Percentiles rank a stretch among this genome's conserved stretches.
These are phyloP conservation scores for Cacoxenus indagator DNA, from an alignment of 2,888 invertebrate species.

Conservation along the genomic window DNA sequence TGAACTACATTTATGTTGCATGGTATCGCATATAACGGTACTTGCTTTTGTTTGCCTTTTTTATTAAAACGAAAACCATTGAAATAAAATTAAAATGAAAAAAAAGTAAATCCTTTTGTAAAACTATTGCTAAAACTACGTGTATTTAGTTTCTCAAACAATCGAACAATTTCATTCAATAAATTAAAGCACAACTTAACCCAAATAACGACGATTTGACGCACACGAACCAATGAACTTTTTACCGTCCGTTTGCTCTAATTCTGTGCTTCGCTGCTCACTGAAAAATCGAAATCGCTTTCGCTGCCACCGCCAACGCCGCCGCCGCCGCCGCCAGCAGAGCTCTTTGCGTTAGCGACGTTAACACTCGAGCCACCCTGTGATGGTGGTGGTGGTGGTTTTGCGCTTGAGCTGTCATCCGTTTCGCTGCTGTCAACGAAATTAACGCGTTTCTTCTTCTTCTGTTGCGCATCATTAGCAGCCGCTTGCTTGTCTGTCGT, in stretches of 20 bases:
- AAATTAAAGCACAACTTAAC: slow-evolving; percentile 1
- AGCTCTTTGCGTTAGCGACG: slow-evolving; percentile 32
- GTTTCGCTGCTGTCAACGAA: slow-evolving; percentile 70
- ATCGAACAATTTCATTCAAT: slow-evolving; percentile 4
- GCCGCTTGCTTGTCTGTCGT: slow-evolving; percentile 56
- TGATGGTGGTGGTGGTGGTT: slow-evolving; percentile 32
- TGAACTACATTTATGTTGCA: no score
- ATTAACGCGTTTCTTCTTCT: slow-evolving; percentile 70
- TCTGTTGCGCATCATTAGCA: slow-evolving; percentile 64
- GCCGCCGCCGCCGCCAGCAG: slow-evolving; percentile 22
- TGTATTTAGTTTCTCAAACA: not conserved
- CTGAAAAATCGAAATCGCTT: slow-evolving; percentile 71
- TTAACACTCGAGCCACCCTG: slow-evolving; percentile 30
- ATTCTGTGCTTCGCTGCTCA: slow-evolving; percentile 61
- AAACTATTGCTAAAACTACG: not conserved
- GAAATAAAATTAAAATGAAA: not conserved
- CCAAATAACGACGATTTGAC: not conserved
- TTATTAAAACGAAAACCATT: no score
- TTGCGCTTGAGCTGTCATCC: slow-evolving; percentile 66
- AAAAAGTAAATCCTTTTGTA: not conserved
- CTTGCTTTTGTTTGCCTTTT: no score
- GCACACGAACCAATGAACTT: slow-evolving; percentile 36
- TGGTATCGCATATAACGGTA: no score
- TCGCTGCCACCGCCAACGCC: slow-evolving; percentile 54
- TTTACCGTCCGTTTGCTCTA: slow-evolving; percentile 53